Evolutionary conservation across 2,113 vertebrate genomes (phyloP).

Genomic region (Phaethornis superciliosus): DNA sequence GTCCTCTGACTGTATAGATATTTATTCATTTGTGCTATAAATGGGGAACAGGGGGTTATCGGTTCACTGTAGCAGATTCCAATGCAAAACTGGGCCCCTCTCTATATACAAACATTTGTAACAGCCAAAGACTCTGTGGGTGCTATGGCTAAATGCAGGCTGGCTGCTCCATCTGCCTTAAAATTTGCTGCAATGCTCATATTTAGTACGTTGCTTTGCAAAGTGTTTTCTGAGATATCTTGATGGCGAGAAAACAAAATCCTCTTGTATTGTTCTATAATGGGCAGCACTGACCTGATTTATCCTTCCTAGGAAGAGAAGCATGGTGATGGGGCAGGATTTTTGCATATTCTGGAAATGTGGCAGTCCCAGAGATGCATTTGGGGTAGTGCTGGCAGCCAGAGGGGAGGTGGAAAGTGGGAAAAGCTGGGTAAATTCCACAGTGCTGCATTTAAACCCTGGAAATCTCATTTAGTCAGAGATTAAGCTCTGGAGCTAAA

Average conservation of each 20-base stretch:
- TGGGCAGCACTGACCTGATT: background rate
- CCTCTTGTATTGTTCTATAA: background rate
- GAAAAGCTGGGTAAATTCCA: background rate
- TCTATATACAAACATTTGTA: constrained; percentile 69
- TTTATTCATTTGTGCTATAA: constrained; percentile 59
- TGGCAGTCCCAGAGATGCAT: background rate
- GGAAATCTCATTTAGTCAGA: constrained; percentile 46
- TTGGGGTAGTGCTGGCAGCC: background rate
- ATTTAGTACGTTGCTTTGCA: constrained; percentile 24
- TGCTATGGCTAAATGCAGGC: constrained; percentile 3
- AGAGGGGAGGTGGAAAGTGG: background rate
- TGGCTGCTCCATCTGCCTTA: constrained; percentile 27
- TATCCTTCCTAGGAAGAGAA: background rate
- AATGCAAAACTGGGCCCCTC: constrained; percentile 41
- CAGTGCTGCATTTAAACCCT: background rate
- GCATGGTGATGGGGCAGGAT: rapidly evolving
- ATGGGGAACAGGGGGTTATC: constrained; percentile 41
- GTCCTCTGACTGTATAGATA: constrained; percentile 45
- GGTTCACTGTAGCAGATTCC: constrained; percentile 63
- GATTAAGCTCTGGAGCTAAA: constrained; percentile 46
- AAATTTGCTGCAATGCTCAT: constrained; percentile 26
- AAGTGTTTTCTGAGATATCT: background rate
- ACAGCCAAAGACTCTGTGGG: constrained; percentile 51
- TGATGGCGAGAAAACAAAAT: constrained; percentile 7
- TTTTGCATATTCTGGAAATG: background rate